phyloP scores from a whole-genome alignment of 2,888 invertebrate species.

The Philopedon plagiatum region DNA sequence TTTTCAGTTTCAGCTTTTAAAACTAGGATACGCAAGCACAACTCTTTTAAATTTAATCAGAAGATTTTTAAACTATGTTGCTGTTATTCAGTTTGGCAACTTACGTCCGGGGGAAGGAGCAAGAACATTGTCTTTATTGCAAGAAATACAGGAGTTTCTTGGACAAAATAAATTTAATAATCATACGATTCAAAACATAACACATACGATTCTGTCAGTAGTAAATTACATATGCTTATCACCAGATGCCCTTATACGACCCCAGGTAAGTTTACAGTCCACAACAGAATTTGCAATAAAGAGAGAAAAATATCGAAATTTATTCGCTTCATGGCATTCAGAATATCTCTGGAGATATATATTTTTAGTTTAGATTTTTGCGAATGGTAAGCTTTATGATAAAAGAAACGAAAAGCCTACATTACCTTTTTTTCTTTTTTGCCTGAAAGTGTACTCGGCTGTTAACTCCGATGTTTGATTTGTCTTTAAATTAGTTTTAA shows the following conservation, averaged over 20 bases:
- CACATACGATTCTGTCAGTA: slow-evolving; percentile 74
- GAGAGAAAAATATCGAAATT: too few species aligned
- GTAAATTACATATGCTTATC: slow-evolving; percentile 78
- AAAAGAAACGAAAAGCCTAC: too few species aligned
- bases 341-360: too few species aligned
- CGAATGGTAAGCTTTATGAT: too few species aligned
- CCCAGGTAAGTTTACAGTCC: slow-evolving; percentile 74
- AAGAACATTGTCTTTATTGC: slow-evolving; percentile 73
- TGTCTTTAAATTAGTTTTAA: too few species aligned
- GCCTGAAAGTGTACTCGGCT: too few species aligned
- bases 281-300: too few species aligned
- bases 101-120: slow-evolving; percentile 77
- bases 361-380: too few species aligned
- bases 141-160: slow-evolving; percentile 74
- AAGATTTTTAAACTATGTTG: slow-evolving; percentile 72
- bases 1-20: slow-evolving; percentile 71
- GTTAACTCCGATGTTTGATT: too few species aligned
- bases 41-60: slow-evolving; percentile 73
- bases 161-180: slow-evolving; percentile 54
- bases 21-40: slow-evolving; percentile 77
- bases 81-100: slow-evolving; percentile 22
- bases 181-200: slow-evolving; percentile 64
- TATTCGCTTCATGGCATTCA: too few species aligned
- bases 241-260: slow-evolving; percentile 79
- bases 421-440: too few species aligned